Evolutionary conservation across 2,113 vertebrate species (phyloP).

Genomic region (Rhinopomastus cyanomelas): DNA sequence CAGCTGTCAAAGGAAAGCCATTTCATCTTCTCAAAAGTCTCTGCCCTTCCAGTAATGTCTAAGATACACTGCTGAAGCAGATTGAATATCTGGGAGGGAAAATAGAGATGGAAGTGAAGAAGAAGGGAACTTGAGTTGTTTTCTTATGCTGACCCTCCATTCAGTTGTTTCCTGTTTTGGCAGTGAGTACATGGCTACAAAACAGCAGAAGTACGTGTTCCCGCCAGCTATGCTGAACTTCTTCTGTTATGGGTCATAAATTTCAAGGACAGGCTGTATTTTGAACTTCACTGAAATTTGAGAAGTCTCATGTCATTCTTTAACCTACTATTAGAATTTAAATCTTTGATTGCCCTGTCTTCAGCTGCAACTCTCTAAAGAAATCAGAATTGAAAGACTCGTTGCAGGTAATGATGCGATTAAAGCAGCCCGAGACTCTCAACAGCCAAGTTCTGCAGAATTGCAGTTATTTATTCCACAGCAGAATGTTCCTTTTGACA

Average conservation of each 20-base stretch:
- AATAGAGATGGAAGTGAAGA: background rate
- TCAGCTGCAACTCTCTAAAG: background rate
- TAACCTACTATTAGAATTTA: background rate
- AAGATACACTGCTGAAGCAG: background rate
- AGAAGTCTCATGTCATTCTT: constrained; percentile 38
- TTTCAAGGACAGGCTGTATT: constrained; percentile 60
- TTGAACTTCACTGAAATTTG: constrained; percentile 44
- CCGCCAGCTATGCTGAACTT: constrained; percentile 51
- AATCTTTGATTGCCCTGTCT: background rate
- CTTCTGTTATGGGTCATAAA: constrained; percentile 60
- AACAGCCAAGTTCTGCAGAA: background rate
- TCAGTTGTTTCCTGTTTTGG: constrained; percentile 65
- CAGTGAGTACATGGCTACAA: constrained; percentile 7
- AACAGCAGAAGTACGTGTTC: constrained; percentile 28
- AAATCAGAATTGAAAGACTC: background rate
- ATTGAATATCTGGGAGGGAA: background rate
- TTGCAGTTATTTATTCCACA: background rate
- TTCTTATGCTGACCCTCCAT: constrained; percentile 1
- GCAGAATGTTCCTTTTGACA: background rate
- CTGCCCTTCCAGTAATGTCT: background rate
- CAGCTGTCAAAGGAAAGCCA: constrained; percentile 37
- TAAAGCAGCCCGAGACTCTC: background rate
- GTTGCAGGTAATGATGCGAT: background rate
- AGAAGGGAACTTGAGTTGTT: constrained; percentile 33
- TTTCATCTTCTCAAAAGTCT: constrained; percentile 8